Evolutionary conservation across 1,140 invertebrate genomes (phyloP), one percentile per base, ranked within the genome.

Genomic region (Lucilia sericata): DNA sequence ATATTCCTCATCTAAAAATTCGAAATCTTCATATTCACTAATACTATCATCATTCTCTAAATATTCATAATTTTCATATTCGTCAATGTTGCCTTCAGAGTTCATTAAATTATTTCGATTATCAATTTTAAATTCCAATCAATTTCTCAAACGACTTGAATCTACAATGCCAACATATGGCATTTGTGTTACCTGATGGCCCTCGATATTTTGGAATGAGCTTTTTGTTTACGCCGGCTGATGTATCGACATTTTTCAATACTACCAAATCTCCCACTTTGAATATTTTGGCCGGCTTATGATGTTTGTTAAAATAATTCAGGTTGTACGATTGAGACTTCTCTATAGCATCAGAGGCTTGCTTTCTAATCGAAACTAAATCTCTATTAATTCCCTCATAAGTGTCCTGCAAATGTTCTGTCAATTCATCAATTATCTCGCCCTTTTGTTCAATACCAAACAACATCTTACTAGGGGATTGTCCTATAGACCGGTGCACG

Each of bases 391-490:
- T 60, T n/a, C 17, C 51, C 51, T n/a, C 51, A 60, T 60, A 60
- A 60, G 51, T 60, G 17, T 70, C 60, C n/a, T 83, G 34, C 36
- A 75, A 17, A 25, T 75, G 74, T 75, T 75, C 82, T 14, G 82
- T 25, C 9, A 83, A 42, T 25, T 83, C 42, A 21, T 75, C 70
- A 12, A 83, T 42, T n/a, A 76, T 25, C 19, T 49, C 82, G 12
- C 82, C 82, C 19, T 42, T 75, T 76, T 76, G 82, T 17, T 83
- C 42, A 25, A 83, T 42, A 10, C 82, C 70, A 49, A 83, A 83
- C 21, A 74, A 55, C 8, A 76, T 17, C 17, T 47, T 70, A 51
- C 74, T 49, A 42, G 82, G 82, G n/a, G 82, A 74, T 25, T 51
- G n/a, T 51, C 82, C 36, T 19, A 49, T 75, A 14, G 82, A 51